Base-by-base conservation (phyloP, 2,888 invertebrate species). In the Sarcophaga carnaria region DNA sequence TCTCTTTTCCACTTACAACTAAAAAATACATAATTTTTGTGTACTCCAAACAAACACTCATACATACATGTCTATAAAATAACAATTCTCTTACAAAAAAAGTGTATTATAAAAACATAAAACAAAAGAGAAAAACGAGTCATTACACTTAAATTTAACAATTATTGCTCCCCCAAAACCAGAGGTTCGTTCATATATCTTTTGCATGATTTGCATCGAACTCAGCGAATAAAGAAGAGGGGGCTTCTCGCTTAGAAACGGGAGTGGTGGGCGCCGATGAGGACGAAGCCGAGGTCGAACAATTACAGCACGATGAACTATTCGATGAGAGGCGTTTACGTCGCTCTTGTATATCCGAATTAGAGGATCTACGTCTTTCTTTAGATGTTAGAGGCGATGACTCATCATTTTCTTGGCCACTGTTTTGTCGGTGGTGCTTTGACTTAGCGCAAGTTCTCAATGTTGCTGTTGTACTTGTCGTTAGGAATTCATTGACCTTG, bases 191-290 rank as follows among this genome's bases (percentile, higher is more conserved):
- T 66, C 37, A 76, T 20, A 78, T 62, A 37, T 71, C 66, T 59
- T 71, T 78, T 59, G 67, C 59, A 0, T 20, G 37, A 62, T 83
- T 72, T 69, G 8, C 45, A 2, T 64, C 70, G 64, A 62, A 59
- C 64, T 80, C 20, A 45, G 25, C 37, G 17, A 74, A 81, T 20
- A 69, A 60, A 2, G 77, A 27, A 2, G 37, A 37, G 10, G 37
- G 37, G 10, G 49, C 25, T 17, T 86, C 78, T 47, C 63, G 60
- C 49, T 74, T 76, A 22, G 75, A 71, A 63, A 76, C 20, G 0
- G 87, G 87, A 59, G 87, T 81, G n/a, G 75, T 70, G 4, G 87
- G 87, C 8, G 87, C 81, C 54, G 84, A 87, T n/a, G 78, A 72
- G 12, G 84, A 81, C 1, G 78, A 78, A 17, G 67, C 22, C 49